Percentiles rank a stretch among this genome's conserved stretches.
phyloP scores from a whole-genome alignment of 2,888 invertebrate genomes.

The Drosophila meridiana region DNA sequence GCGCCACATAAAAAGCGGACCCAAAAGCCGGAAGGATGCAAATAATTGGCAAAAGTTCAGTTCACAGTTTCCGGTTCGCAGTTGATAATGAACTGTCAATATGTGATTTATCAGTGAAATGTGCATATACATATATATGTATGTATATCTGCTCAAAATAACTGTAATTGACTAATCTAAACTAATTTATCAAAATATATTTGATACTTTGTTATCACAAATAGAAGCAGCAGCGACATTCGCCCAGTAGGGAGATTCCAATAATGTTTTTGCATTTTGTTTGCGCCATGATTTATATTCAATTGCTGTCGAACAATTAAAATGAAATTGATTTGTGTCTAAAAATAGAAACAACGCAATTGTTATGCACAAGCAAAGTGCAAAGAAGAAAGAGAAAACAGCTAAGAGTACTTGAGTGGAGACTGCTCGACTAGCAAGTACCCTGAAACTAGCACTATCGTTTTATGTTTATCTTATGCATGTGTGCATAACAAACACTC shows the following conservation, averaged over 20 bases:
- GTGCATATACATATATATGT: too few relatives aligned
- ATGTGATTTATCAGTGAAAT: neutral
- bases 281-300: constrained; percentile 38
- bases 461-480: too few relatives aligned
- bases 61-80: constrained; percentile 2
- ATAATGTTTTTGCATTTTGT: constrained; percentile 11
- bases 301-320: constrained; percentile 54
- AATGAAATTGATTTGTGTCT: constrained; percentile 69
- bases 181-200: constrained; percentile 1
- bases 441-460: too few relatives aligned
- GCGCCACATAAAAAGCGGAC: neutral
- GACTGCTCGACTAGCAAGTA: too few relatives aligned
- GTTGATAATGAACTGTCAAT: constrained; percentile 18
- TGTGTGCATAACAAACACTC: too few relatives aligned
- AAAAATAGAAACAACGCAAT: constrained; percentile 65
- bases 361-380: constrained; percentile 29
- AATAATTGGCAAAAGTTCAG: constrained; percentile 22
- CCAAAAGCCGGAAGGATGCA: constrained; percentile 13
- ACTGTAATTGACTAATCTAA: neutral
- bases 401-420: too few relatives aligned
- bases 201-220: neutral
- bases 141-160: too few relatives aligned
- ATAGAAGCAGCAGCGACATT: neutral
- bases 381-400: neutral
- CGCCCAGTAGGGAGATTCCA: neutral